Base-by-base conservation (phyloP, 2,888 invertebrate genomes). In the Odontocerum albicorne region DNA sequence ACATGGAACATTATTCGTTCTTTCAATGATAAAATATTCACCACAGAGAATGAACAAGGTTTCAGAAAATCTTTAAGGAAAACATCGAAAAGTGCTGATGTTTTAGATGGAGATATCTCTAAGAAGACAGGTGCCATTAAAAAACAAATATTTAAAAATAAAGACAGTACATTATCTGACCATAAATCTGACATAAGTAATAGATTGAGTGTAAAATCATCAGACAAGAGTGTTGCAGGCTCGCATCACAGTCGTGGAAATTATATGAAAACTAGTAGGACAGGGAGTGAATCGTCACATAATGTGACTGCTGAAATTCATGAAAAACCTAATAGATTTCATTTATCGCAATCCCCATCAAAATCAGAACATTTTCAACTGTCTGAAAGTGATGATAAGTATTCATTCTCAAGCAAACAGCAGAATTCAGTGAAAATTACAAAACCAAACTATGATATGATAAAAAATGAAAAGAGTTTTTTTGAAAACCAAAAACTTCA, bases 11-110 rank as follows among this genome's bases (percentile, higher is more conserved):
- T 75, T 43, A 72, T 74, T 57, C 71, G 68, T 51, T 72, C 66
- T 47, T 77, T 73, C 61, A 75, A 77, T 61, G 67, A 71, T 62
- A 72, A 72, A 59, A 62, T 69, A 49, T 73, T 73, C 63, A 68
- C 69, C 36, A 72, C 69, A 55, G 73, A 73, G 56, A 72, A 65
- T 59, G 67, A 72, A 67, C 75, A 75, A 71, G 73, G 75, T 42
- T 67, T 74, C 46, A 70, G 74, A 52, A 71, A 71, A 56, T 70
- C 69, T 58, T 75, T 74, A 65, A 66, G 65, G 45, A 61, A 52
- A 32, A 73, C 75, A 21, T 80, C 82, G 13, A 75, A 73, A 64
- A 83, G 83, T 62, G 78, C 78, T 4, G 83, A 83, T 62, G 40
- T 68, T 2, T 62, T 73, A 1, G 68, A 71, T 20, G 66, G 51